Base-by-base conservation (phyloP, 2,888 invertebrate species). In the Acleris cristana region DNA sequence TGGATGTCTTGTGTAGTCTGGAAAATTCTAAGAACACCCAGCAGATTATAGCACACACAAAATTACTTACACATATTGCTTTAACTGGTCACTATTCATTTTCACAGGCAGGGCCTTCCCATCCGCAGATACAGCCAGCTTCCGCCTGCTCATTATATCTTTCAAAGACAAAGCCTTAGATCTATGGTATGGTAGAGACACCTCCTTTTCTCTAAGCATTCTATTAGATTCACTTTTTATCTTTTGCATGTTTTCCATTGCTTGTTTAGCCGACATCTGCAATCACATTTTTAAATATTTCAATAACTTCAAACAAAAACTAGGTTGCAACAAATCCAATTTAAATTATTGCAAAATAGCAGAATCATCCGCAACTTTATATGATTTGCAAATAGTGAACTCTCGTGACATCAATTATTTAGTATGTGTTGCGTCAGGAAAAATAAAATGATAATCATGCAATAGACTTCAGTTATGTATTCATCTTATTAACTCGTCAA, bases 171-270 rank as follows among this genome's bases (percentile, higher is more conserved):
- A 93, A 49, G 96, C 95, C 79, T 96, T 97, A 2, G 98, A 97
- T 79, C 95, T 95, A 82, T 98, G 98, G 83, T 98, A 98, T 0
- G 98, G 98, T 48, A 98, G 88, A 51, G 95, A 95, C 12, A 98
- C 93, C 68, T 94, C 90, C 19, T 95, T 95, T 82, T 98, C 97
- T 73, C 98, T 93, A 12, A 97, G 82, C 89, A 97, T 93, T 64
- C 97, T 93, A 84, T 98, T 97, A 0, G 96, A 96, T 86, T 97
- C 97, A 83, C 97, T 97, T 79, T 95, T 95, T 71, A 98, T 96
- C 76, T 96, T 94, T 74, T 95, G 94, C 92, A 95, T 95, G 69
- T 95, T 95, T 75, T 95, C 94, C 77, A 95, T 92, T 40, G 95
- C 95, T 81, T 94, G 93, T 80, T 95, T 95, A 16, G 94, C 94